phyloP scores from a whole-genome alignment of 2,797 vertebrate species.

The Pseudochirops cupreus region DNA sequence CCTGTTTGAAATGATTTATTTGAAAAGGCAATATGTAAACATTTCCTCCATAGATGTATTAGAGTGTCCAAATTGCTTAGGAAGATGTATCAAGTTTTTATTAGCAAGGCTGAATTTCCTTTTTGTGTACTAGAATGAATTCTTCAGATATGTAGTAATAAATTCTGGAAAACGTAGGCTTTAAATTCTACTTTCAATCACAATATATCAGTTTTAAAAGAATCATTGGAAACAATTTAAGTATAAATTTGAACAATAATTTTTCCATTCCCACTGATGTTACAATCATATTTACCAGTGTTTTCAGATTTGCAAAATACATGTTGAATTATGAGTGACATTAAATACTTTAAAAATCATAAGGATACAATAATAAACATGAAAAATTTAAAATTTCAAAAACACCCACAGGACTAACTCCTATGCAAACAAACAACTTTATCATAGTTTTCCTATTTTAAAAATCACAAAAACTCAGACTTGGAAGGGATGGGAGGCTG shows the following conservation, averaged over 20 bases:
- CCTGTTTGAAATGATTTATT: conserved; percentile 20
- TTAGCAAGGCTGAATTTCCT: conserved; percentile 31
- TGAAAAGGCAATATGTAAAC: conserved; percentile 7
- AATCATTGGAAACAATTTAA: neutral
- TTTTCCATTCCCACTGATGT: neutral
- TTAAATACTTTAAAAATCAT: neutral
- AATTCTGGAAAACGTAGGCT: neutral
- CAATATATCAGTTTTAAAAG: neutral
- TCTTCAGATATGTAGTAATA: neutral
- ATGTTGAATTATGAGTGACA: neutral
- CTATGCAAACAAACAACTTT: neutral
- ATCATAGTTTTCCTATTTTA: neutral
- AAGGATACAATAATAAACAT: neutral
- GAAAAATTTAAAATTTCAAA: neutral
- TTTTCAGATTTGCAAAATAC: neutral
- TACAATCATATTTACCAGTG: neutral
- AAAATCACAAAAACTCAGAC: neutral
- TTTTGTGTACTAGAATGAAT: conserved; percentile 43
- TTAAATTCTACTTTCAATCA: neutral
- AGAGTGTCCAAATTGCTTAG: conserved; percentile 48
- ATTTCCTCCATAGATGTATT: neutral
- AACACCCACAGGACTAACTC: neutral
- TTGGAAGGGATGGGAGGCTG: neutral
- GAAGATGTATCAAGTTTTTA: conserved; percentile 26
- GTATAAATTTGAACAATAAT: conserved; percentile 18